Percentiles rank a stretch among this genome's conserved stretches.
Conservation (phyloP, 92 coral and sea anemone genomes). For the Phenganax subtilis region DNA sequence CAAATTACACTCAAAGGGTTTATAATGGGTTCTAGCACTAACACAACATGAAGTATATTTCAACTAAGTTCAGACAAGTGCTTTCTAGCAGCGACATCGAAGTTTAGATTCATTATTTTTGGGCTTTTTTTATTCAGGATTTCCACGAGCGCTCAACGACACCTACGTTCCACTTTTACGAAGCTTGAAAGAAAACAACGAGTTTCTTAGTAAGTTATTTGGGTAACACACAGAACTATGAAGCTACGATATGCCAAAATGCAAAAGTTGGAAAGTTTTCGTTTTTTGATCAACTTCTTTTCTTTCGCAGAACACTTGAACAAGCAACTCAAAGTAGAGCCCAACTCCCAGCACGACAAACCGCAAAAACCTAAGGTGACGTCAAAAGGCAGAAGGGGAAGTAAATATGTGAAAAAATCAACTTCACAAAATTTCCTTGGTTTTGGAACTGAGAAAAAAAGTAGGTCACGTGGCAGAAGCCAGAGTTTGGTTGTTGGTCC, state of each 20-base stretch:
- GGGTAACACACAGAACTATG: neutral
- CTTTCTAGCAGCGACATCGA: neutral
- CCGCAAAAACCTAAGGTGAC: neutral
- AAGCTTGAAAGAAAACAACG: conserved; percentile 66
- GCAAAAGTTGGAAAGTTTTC: neutral
- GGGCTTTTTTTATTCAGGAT: conserved; percentile 3
- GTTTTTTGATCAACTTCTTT: neutral
- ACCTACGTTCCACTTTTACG: conserved; percentile 81
- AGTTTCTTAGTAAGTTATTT: conserved; percentile 62
- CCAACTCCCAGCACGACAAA: neutral
- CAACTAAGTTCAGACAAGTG: no score
- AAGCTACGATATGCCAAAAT: neutral
- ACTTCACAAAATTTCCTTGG: neutral
- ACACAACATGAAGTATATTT: no score
- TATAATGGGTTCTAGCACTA: no score
- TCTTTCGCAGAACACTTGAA: conserved; percentile 11
- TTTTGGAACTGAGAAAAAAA: neutral
- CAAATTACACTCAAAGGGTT: no score
- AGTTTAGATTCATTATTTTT: neutral
- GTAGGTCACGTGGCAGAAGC: neutral
- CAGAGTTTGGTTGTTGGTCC: conserved; percentile 3
- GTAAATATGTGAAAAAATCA: neutral
- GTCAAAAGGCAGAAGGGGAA: neutral
- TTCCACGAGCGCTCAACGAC: conserved; percentile 30
- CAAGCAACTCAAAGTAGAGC: conserved; percentile 6